These are phyloP conservation scores for Lymantria dispar DNA, from an alignment of 2,888 invertebrate genomes.

Conservation along the genomic window DNA sequence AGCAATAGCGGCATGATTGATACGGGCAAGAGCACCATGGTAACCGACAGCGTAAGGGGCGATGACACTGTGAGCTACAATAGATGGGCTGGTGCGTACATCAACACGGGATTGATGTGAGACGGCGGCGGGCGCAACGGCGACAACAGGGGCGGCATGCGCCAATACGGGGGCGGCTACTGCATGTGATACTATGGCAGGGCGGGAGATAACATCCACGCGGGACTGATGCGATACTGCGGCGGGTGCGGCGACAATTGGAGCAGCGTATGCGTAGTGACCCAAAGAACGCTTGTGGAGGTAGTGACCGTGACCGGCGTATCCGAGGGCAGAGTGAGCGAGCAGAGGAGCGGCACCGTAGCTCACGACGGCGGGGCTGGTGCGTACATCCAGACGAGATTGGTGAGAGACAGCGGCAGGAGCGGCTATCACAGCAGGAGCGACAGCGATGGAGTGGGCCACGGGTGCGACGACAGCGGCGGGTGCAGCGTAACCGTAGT, in stretches of 20 bases:
- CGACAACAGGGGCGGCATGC: conserved; percentile 41
- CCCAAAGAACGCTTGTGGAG: conserved; percentile 56
- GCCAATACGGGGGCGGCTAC: conserved; percentile 50
- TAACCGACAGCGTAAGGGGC: conserved; percentile 36
- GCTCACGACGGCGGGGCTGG: conserved; percentile 47
- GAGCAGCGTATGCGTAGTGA: conserved; percentile 47
- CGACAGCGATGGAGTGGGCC: conserved; percentile 31
- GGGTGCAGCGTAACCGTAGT: conserved; percentile 28
- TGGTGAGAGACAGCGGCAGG: conserved; percentile 60
- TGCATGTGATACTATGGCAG: conserved; percentile 50
- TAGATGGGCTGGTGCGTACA: conserved; percentile 49
- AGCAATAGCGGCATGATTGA: conserved; percentile 50
- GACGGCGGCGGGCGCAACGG: conserved; percentile 61
- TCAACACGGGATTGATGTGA: conserved; percentile 78
- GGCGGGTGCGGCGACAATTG: conserved; percentile 50
- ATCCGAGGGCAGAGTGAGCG: conserved; percentile 33
- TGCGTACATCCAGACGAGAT: conserved; percentile 54
- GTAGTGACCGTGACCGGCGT: conserved; percentile 47
- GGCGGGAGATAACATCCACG: conserved; percentile 35
- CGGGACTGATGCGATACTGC: conserved; percentile 77
- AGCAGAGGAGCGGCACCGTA: conserved; percentile 30
- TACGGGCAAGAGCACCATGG: conserved; percentile 41
- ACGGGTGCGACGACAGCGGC: conserved; percentile 35
- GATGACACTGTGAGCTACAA: conserved; percentile 40
- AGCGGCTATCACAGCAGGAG: conserved; percentile 34